Conservation (phyloP, 2,888 invertebrate genomes). For the Linyphia triangularis region DNA sequence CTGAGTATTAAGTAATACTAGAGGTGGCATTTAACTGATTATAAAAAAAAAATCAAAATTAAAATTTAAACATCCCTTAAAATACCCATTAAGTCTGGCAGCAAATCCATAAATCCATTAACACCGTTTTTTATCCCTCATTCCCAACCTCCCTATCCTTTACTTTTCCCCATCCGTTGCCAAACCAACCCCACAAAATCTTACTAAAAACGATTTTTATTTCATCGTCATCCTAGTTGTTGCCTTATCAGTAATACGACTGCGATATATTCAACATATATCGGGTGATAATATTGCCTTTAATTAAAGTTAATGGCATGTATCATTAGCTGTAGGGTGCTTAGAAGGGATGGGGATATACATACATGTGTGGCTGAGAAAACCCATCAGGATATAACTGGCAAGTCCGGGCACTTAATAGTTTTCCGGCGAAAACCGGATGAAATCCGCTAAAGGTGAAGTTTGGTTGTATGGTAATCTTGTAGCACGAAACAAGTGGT, state of each 20-base stretch:
- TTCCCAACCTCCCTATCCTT: too few relatives aligned
- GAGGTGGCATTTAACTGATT: too few relatives aligned
- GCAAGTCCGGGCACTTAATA: slow-evolving; percentile 18
- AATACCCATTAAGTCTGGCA: background rate
- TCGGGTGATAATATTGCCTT: slow-evolving; percentile 65
- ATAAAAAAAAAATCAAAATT: background rate
- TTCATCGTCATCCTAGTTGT: background rate
- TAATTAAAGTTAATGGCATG: slow-evolving; percentile 63
- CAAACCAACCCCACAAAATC: background rate
- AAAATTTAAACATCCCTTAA: background rate
- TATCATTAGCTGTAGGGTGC: slow-evolving; percentile 26
- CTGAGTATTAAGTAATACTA: too few relatives aligned
- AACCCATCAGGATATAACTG: background rate
- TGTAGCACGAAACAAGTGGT: too few relatives aligned
- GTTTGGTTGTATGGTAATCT: too few relatives aligned
- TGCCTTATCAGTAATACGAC: background rate
- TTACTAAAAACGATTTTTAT: background rate
- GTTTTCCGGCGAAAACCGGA: slow-evolving; percentile 19
- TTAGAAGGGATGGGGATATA: background rate
- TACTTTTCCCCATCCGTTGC: background rate
- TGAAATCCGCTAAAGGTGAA: background rate
- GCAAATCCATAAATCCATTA: background rate
- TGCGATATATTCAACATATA: slow-evolving; percentile 56
- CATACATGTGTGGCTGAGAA: background rate
- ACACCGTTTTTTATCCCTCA: background rate